phyloP scores from a whole-genome alignment of 2,113 vertebrate species.

The Epinephelus moara region DNA sequence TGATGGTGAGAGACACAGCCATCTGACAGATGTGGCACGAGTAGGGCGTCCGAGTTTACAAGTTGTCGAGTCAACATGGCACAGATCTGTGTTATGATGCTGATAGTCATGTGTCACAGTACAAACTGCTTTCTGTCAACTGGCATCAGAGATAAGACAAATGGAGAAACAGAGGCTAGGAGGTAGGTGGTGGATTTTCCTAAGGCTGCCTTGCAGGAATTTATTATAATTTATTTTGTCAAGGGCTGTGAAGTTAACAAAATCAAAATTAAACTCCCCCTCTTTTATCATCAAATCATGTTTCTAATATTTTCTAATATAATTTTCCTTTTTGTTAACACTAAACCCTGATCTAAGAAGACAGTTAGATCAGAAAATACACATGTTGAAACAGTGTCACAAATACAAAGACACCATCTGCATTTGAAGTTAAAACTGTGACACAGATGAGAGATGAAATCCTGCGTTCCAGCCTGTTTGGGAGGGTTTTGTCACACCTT shows the following conservation, averaged over 20 bases:
- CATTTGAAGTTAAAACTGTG: slow-evolving; percentile 33
- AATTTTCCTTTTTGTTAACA: background rate
- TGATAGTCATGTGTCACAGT: slow-evolving; percentile 55
- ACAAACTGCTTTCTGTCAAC: slow-evolving; percentile 67
- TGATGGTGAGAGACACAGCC: slow-evolving; percentile 42
- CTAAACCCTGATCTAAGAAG: slow-evolving; percentile 7
- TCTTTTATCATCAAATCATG: slow-evolving; percentile 14
- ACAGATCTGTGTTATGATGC: slow-evolving; percentile 51
- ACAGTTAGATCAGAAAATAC: slow-evolving; percentile 19
- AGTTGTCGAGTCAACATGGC: slow-evolving; percentile 56
- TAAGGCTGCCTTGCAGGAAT: slow-evolving; percentile 23
- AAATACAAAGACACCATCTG: slow-evolving; percentile 5
- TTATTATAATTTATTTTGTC: background rate
- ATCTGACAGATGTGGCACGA: slow-evolving; percentile 63
- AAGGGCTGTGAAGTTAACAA: slow-evolving; percentile 6
- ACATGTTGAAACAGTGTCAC: slow-evolving; percentile 30
- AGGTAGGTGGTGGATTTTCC: slow-evolving; percentile 33
- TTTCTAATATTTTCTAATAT: background rate
- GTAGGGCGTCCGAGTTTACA: slow-evolving; percentile 62
- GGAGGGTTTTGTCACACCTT: slow-evolving; percentile 28
- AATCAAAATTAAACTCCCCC: slow-evolving; percentile 14
- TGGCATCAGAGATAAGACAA: slow-evolving; percentile 29
- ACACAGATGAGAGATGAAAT: slow-evolving; percentile 47
- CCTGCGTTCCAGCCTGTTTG: slow-evolving; percentile 14
- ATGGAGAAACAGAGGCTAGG: slow-evolving; percentile 18